Evolutionary conservation across 2,888 invertebrate genomes (phyloP).

Genomic region (Macaria liturata): DNA sequence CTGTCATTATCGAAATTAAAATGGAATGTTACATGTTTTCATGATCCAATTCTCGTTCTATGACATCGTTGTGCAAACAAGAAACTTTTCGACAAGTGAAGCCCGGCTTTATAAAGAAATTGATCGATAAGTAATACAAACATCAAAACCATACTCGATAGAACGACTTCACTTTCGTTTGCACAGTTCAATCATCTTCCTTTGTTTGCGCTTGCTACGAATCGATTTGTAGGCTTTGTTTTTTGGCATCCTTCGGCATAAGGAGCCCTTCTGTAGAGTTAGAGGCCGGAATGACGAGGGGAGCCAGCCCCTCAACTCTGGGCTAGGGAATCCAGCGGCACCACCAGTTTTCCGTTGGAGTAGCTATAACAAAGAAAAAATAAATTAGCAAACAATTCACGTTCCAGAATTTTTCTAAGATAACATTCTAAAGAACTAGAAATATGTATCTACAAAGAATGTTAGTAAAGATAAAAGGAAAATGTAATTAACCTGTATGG

Average conservation of each 20-base stretch:
- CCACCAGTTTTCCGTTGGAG: slow-evolving; percentile 84
- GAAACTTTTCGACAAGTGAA: slow-evolving; percentile 1
- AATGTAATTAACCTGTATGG: slow-evolving; percentile 78
- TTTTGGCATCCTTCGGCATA: slow-evolving; percentile 51
- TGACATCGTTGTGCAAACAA: slow-evolving; percentile 8
- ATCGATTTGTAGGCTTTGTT: slow-evolving; percentile 37
- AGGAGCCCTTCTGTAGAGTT: slow-evolving; percentile 73
- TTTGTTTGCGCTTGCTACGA: slow-evolving; percentile 13
- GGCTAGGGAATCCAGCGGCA: slow-evolving; percentile 83
- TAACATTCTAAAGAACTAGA: slow-evolving; percentile 17
- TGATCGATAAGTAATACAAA: slow-evolving; percentile 5
- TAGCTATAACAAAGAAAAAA: slow-evolving; percentile 73
- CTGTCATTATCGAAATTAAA: slow-evolving; percentile 38
- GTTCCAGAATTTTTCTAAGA: neutral
- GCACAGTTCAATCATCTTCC: slow-evolving; percentile 8
- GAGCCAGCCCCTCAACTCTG: slow-evolving; percentile 74
- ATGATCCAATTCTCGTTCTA: slow-evolving; percentile 24
- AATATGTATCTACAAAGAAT: slow-evolving; percentile 4
- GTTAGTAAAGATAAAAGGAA: slow-evolving; percentile 37
- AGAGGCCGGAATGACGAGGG: slow-evolving; percentile 68
- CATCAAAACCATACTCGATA: slow-evolving; percentile 10
- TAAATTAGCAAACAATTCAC: slow-evolving; percentile 11
- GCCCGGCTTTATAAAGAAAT: slow-evolving; percentile 5
- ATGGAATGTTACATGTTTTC: slow-evolving; percentile 51
- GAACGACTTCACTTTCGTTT: slow-evolving; percentile 12